Evolutionary conservation across 2,888 invertebrate genomes (phyloP).

Genomic region (Biston betularia): DNA sequence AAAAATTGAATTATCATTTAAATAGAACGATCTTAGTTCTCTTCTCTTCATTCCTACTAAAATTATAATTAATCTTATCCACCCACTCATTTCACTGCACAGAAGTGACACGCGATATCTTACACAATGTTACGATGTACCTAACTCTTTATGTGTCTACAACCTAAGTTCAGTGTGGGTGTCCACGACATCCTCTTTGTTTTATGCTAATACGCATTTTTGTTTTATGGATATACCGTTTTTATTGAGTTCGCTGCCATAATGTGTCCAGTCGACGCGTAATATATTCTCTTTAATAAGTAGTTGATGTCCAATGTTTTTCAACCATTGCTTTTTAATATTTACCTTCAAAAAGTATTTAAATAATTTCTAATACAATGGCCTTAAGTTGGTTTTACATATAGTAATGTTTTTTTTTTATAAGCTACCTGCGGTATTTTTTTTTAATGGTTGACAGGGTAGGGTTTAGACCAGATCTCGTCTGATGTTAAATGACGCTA

Average conservation of each 20-base stretch:
- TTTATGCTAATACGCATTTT: constrained; percentile 68
- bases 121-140: constrained; percentile 15
- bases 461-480: too few species aligned
- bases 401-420: too few species aligned
- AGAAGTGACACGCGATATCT: constrained; percentile 26
- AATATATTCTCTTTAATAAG: constrained; percentile 41
- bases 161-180: constrained; percentile 66
- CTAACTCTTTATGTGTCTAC: constrained; percentile 35
- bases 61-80: constrained; percentile 1
- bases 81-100: constrained; percentile 14
- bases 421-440: too few species aligned
- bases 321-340: not conserved
- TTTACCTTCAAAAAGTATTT: too few species aligned
- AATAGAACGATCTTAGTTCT: too few species aligned
- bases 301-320: constrained; percentile 18
- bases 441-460: too few species aligned
- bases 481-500: too few species aligned
- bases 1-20: too few species aligned
- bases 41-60: not conserved
- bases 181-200: constrained; percentile 65
- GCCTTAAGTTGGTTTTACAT: too few species aligned
- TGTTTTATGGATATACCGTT: constrained; percentile 68
- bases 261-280: constrained; percentile 43
- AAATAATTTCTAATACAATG: too few species aligned
- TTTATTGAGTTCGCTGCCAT: constrained; percentile 67